Evolutionary conservation across 2,797 vertebrate species (phyloP).

Genomic region (Pseudocheirus occidentalis): DNA sequence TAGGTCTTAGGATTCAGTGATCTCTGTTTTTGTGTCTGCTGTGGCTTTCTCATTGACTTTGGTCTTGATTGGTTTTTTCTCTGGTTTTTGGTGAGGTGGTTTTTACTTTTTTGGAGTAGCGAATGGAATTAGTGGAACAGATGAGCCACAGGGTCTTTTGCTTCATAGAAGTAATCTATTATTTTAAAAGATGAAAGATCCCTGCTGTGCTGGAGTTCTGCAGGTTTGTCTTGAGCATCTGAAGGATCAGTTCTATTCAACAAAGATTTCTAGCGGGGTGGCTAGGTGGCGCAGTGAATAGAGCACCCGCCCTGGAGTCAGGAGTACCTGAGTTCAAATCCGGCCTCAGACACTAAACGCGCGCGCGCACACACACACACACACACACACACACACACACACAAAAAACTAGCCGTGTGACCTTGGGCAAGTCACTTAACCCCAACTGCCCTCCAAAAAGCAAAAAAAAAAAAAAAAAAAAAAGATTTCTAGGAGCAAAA

Average conservation of each 20-base stretch:
- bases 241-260: background rate
- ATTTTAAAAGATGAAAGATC: background rate
- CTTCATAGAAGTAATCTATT: background rate
- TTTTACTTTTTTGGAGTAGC: background rate
- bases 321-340: no score
- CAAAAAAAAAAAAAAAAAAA: no score
- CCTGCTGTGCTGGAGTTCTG: background rate
- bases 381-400: no score
- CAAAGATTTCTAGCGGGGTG: background rate
- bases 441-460: no score
- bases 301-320: no score
- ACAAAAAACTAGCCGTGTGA: no score
- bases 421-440: no score
- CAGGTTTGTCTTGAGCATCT: background rate
- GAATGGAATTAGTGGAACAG: background rate
- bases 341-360: no score
- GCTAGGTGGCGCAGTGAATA: no score
- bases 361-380: no score
- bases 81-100: background rate
- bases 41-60: no score
- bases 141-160: background rate
- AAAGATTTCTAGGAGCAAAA: background rate
- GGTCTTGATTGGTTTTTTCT: background rate
- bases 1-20: background rate
- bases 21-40: background rate